These are phyloP conservation scores for Pongo abelii DNA, from an alignment of 2,113 vertebrate species.

Conservation along the genomic window DNA sequence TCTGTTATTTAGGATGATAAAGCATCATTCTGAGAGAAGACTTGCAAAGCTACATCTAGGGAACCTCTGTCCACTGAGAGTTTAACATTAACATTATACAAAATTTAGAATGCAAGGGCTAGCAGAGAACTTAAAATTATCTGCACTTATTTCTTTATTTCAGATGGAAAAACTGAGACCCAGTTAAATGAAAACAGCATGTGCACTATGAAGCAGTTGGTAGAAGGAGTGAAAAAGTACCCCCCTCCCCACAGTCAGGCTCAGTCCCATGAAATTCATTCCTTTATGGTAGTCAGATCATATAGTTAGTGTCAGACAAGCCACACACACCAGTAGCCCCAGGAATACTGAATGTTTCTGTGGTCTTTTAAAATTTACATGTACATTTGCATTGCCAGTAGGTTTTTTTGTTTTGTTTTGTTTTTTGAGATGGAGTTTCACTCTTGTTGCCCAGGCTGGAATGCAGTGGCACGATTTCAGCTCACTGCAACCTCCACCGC, in stretches of 20 bases:
- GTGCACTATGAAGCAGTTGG: not conserved
- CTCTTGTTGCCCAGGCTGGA: too few species aligned
- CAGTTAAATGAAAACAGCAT: not conserved
- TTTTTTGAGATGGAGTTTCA: too few species aligned
- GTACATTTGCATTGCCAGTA: not conserved
- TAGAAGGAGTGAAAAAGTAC: not conserved
- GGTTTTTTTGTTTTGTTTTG: too few species aligned
- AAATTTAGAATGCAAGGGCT: not conserved
- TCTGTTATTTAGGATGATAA: not conserved
- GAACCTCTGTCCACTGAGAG: not conserved
- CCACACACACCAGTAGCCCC: not conserved
- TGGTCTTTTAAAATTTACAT: conserved; percentile 12
- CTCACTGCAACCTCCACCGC: too few species aligned
- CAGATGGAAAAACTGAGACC: not conserved
- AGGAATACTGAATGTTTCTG: not conserved
- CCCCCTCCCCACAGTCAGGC: not conserved
- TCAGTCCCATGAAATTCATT: not conserved
- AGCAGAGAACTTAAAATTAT: not conserved
- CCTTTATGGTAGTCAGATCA: not conserved
- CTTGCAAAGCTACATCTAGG: not conserved
- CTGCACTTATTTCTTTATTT: not conserved
- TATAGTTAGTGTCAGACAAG: not conserved
- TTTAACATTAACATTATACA: not conserved
- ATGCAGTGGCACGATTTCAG: too few species aligned
- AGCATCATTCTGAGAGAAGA: not conserved